Evolutionary conservation across 2,113 vertebrate species (phyloP).

Genomic region (Podilymbus podiceps): DNA sequence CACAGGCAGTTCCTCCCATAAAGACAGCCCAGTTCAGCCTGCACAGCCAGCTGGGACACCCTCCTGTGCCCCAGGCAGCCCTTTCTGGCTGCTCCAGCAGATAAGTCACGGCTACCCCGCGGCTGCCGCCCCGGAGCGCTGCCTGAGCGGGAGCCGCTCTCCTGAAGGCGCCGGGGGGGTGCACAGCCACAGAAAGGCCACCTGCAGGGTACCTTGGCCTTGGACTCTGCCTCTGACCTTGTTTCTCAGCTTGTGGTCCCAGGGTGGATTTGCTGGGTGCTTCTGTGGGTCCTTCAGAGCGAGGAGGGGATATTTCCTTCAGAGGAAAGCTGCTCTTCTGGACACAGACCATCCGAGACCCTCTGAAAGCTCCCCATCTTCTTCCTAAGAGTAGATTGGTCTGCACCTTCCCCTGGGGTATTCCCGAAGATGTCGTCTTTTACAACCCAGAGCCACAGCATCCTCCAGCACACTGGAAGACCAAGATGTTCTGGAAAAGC

Average conservation of each 20-base stretch:
- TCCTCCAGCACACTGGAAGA: background rate
- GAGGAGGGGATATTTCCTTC: background rate
- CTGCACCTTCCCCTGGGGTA: background rate
- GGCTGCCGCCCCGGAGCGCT: background rate
- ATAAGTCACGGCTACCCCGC: background rate
- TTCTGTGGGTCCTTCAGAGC: too few relatives aligned
- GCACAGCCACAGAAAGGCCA: background rate
- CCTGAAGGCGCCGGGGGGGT: background rate
- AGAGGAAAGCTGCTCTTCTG: background rate
- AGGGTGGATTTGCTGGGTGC: fast-evolving
- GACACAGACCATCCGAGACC: too few relatives aligned
- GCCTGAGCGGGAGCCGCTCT: background rate
- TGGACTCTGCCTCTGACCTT: background rate
- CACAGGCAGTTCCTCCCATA: background rate
- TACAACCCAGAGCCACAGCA: background rate
- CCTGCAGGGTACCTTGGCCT: fast-evolving
- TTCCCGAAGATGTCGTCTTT: background rate
- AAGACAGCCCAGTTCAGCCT: background rate
- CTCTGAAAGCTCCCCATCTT: background rate
- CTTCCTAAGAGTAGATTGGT: background rate
- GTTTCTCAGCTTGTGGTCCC: background rate
- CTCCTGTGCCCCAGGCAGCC: fast-evolving
- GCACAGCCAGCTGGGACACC: background rate
- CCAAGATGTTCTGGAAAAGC: background rate
- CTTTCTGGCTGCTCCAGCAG: background rate